Evolutionary conservation across 2,888 invertebrate genomes (phyloP).

Genomic region (Pteria penguin): DNA sequence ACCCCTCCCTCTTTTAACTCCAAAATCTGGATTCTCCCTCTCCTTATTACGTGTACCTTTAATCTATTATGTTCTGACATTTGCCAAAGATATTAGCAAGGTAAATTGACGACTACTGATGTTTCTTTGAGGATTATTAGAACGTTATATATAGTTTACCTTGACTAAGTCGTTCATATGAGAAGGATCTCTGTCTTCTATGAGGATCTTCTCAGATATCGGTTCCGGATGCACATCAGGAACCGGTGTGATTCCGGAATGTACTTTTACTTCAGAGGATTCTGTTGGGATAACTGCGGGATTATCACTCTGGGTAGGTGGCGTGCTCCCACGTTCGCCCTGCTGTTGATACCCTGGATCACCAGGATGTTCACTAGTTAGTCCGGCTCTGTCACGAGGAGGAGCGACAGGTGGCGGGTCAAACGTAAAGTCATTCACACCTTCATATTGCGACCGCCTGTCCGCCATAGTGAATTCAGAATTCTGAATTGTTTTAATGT

Average conservation of each 20-base stretch:
- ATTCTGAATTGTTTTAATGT: no score
- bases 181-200: slow-evolving; percentile 87
- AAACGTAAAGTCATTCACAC: neutral
- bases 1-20: no score
- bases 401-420: neutral
- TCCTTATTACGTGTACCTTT: no score
- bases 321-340: neutral
- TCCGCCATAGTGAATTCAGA: slow-evolving; percentile 11
- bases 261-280: slow-evolving; percentile 5
- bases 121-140: no score
- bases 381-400: neutral
- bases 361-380: neutral
- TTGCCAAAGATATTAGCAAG: no score
- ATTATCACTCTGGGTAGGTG: neutral
- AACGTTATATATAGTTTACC: slow-evolving; percentile 82
- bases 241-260: neutral
- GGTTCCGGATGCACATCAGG: slow-evolving; percentile 19
- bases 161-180: slow-evolving; percentile 86
- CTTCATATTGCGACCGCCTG: slow-evolving; percentile 23
- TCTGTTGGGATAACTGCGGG: neutral
- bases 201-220: slow-evolving; percentile 70
- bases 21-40: no score
- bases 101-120: no score
- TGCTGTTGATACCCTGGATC: slow-evolving; percentile 2
- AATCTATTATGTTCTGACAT: no score